Evolutionary conservation across 2,888 invertebrate species (phyloP), one percentile per base, ranked within the genome.

Genomic region (Pedicia rivosa): DNA sequence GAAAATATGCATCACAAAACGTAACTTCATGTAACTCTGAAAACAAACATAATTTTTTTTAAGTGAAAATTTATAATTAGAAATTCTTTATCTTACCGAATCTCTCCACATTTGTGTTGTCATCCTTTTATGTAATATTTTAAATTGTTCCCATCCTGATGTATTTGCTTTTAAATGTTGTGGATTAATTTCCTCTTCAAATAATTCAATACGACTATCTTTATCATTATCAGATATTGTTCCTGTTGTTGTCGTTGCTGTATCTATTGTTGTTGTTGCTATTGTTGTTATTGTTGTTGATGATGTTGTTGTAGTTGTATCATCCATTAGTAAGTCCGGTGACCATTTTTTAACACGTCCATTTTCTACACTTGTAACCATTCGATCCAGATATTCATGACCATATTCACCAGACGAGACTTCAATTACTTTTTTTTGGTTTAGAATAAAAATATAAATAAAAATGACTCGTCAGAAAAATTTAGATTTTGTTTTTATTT

Each of bases 361-460:
- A 51, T 80, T 77, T 35, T 78, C 76, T 0, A 78, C 67, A 1
- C 69, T 68, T 5, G 68, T 54, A 1, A 79, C 71, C 77, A 86
- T 77, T 48, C 61, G 64, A 14, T 80, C 76, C 3, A 72, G 65
- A 47, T 70, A 72, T 10, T 70, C 66, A 8, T 42, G 37, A 0
- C 86, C 86, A 49, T 86, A 86, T 58, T 86, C 86, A 0, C 77
- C 78, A 39, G 78, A 74, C 3, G 81, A 77, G 5, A 83, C 76
- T 64, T 86, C 86, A 44, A 86, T 77, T 38, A 83, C 83, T 82
- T n/a, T n/a, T n/a, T n/a, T n/a, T n/a, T n/a, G n/a, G n/a, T n/a
- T n/a, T n/a, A n/a, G n/a, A n/a, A n/a, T n/a, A n/a, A n/a, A n/a
- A n/a, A n/a, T n/a, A n/a, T n/a, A n/a, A n/a, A n/a, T n/a, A n/a